phyloP scores from a whole-genome alignment of 2,888 invertebrate species.

The Lypha dubia region DNA sequence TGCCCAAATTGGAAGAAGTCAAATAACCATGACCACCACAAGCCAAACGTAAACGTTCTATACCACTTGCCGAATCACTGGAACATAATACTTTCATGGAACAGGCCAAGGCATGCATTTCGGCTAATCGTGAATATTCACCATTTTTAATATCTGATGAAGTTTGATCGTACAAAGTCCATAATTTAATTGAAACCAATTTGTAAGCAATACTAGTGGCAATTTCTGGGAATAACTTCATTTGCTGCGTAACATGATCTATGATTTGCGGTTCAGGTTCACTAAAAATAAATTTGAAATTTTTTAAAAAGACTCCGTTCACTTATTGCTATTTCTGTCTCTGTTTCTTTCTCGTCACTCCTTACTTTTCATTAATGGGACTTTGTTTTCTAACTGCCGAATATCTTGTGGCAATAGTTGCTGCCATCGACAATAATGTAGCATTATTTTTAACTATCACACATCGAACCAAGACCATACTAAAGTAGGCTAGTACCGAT shows the following conservation, averaged over 20 bases:
- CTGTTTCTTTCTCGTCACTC: constrained; percentile 49
- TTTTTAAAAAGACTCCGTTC: not conserved
- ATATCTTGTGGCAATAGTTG: constrained; percentile 94
- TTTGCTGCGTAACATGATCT: constrained; percentile 96
- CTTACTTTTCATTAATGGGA: constrained; percentile 90
- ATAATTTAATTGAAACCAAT: constrained; percentile 82
- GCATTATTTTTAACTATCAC: constrained; percentile 90
- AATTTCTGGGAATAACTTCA: constrained; percentile 93
- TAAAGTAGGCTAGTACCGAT: constrained; percentile 92
- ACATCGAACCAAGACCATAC: constrained; percentile 95
- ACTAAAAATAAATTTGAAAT: constrained; percentile 83
- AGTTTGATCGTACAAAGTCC: constrained; percentile 88
- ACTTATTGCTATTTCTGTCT: no score
- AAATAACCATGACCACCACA: constrained; percentile 99
- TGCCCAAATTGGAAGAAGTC: constrained; percentile 92
- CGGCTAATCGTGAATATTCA: constrained; percentile 90
- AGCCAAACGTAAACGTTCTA: constrained; percentile 93
- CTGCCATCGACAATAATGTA: constrained; percentile 89
- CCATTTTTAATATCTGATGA: constrained; percentile 90
- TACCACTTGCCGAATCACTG: constrained; percentile 88
- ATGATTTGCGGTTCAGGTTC: constrained; percentile 94
- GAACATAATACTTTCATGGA: constrained; percentile 93
- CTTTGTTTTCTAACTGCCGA: constrained; percentile 95
- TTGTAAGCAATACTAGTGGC: constrained; percentile 91
- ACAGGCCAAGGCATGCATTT: constrained; percentile 93